A percentile compares a stretch with the other conserved stretches of the same genome.
phyloP scores from a whole-genome alignment of 2,888 invertebrate genomes.

The Drosophila kuntzei region DNA sequence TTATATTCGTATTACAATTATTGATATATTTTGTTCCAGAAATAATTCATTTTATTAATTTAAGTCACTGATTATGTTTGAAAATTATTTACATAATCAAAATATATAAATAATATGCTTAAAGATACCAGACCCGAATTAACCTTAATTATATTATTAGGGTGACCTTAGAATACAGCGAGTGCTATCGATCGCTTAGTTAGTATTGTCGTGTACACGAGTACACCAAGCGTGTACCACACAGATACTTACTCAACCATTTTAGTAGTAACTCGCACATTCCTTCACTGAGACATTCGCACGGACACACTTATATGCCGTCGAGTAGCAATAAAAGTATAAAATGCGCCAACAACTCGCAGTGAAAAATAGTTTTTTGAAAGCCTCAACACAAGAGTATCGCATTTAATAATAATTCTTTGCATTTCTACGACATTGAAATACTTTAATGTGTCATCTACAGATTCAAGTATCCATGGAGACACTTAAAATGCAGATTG shows the following conservation, averaged over 20 bases:
- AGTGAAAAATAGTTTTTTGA: slow-evolving; percentile 37
- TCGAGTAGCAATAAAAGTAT: slow-evolving; percentile 56
- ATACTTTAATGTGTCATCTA: slow-evolving; percentile 9
- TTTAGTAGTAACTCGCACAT: slow-evolving; percentile 24
- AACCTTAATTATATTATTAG: not conserved
- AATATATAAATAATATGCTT: too few species aligned
- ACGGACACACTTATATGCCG: slow-evolving; percentile 38
- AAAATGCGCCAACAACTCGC: slow-evolving; percentile 23
- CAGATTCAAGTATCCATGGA: slow-evolving; percentile 4
- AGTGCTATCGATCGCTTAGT: slow-evolving; percentile 50
- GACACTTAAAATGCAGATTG: slow-evolving; percentile 8
- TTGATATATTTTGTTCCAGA: too few species aligned
- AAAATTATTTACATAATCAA: too few species aligned
- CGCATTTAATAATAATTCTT: slow-evolving; percentile 52
- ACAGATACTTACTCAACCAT: slow-evolving; percentile 30
- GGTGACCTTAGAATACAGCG: slow-evolving; percentile 6
- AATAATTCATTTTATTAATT: too few species aligned
- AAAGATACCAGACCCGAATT: too few species aligned
- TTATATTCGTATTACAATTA: too few species aligned
- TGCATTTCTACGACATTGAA: slow-evolving; percentile 42
- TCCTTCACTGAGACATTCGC: too few species aligned
- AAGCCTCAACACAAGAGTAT: slow-evolving; percentile 27
- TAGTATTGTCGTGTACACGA: slow-evolving; percentile 55
- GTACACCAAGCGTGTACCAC: slow-evolving; percentile 45
- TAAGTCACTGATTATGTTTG: too few species aligned